phyloP scores from a whole-genome alignment of 2,888 invertebrate genomes.

The Cataglyphis rosenhaueri region DNA sequence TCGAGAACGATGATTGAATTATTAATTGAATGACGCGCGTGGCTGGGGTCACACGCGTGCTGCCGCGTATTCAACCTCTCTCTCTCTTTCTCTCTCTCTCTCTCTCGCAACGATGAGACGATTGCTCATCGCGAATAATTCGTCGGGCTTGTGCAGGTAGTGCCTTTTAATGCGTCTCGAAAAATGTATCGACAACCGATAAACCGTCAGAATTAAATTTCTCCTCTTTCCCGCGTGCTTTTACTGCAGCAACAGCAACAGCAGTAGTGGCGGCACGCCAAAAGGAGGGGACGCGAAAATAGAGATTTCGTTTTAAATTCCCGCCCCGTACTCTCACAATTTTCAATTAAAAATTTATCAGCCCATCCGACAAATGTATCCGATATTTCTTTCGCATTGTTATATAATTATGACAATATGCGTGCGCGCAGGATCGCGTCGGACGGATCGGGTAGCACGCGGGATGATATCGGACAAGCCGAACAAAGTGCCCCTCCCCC shows the following conservation, averaged over 20 bases:
- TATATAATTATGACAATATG: constrained; percentile 51
- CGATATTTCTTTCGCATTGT: constrained; percentile 44
- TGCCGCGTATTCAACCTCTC: constrained; percentile 56
- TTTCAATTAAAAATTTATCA: constrained; percentile 59
- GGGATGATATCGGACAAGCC: constrained; percentile 17
- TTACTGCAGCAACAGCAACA: constrained; percentile 39
- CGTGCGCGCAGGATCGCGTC: background rate
- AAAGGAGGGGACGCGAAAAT: constrained; percentile 50
- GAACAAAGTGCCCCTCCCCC: constrained; percentile 2
- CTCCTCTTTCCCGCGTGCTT: constrained; percentile 56
- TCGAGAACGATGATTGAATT: constrained; percentile 84
- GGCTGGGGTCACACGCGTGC: constrained; percentile 78
- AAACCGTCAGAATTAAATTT: constrained; percentile 62
- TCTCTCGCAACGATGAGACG: constrained; percentile 53
- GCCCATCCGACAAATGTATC: constrained; percentile 33
- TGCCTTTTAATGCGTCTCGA: constrained; percentile 63
- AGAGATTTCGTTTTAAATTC: constrained; percentile 59
- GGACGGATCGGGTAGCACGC: constrained; percentile 40
- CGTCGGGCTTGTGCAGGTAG: constrained; percentile 55
- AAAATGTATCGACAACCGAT: constrained; percentile 64
- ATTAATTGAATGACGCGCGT: constrained; percentile 84
- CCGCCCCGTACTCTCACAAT: constrained; percentile 25
- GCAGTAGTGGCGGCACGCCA: constrained; percentile 24
- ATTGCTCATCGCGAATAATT: constrained; percentile 62
- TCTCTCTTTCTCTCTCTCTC: constrained; percentile 22